Evolutionary conservation across 2,888 invertebrate species (phyloP).

Genomic region (Campoletis raptor): DNA sequence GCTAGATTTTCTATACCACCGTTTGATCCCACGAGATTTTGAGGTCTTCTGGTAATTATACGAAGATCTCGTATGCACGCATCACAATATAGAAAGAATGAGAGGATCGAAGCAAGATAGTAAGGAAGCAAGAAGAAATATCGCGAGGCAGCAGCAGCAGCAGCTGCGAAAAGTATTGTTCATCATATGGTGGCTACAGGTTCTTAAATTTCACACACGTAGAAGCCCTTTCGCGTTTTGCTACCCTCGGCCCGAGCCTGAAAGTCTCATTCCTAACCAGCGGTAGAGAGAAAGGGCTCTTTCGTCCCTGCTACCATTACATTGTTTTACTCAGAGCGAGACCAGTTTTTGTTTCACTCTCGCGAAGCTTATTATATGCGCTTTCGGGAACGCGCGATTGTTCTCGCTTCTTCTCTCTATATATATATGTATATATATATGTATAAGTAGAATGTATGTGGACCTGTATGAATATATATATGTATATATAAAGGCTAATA

Average conservation of each 20-base stretch:
- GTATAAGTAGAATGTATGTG: not conserved
- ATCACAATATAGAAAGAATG: not conserved
- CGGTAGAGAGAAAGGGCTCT: slow-evolving; percentile 55
- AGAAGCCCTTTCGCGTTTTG: slow-evolving; percentile 60
- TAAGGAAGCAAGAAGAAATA: slow-evolving; percentile 19
- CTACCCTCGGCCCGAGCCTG: slow-evolving; percentile 42
- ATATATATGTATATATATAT: not conserved
- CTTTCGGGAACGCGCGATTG: slow-evolving; percentile 76
- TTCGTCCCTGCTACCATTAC: slow-evolving; percentile 66
- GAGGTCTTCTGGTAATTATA: not conserved
- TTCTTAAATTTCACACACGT: slow-evolving; percentile 82
- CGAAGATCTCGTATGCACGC: not conserved
- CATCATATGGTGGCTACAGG: slow-evolving; percentile 77
- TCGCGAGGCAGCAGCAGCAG: slow-evolving; percentile 54
- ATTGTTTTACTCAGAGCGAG: slow-evolving; percentile 83
- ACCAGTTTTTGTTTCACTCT: slow-evolving; percentile 83
- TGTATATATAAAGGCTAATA: slow-evolving; percentile 10
- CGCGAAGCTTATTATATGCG: slow-evolving; percentile 81
- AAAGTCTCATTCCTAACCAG: slow-evolving; percentile 40
- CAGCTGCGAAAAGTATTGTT: slow-evolving; percentile 74
- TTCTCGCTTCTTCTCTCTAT: slow-evolving; percentile 68
- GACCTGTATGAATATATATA: not conserved
- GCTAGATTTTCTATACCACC: not conserved
- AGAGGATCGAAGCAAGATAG: not conserved
- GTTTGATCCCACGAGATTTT: not conserved